Evolutionary conservation across 2,888 invertebrate species (phyloP).

Genomic region (Drosophila atroscutellata): DNA sequence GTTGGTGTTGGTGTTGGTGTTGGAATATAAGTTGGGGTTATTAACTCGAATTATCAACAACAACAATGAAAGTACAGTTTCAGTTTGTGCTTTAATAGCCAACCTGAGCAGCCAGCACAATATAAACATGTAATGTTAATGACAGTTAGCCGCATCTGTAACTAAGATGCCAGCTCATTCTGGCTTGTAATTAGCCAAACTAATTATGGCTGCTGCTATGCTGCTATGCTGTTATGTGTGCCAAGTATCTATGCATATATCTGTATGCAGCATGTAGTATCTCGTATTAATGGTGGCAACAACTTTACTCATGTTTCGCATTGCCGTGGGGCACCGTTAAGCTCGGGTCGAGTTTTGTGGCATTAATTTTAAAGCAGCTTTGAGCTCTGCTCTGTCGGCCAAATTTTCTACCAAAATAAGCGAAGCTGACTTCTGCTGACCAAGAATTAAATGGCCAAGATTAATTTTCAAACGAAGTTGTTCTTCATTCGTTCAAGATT

Average conservation of each 20-base stretch:
- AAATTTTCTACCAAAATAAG: background rate
- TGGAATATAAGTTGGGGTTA: slow-evolving; percentile 3
- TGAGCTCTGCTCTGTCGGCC: slow-evolving; percentile 16
- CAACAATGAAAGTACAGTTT: slow-evolving; percentile 40
- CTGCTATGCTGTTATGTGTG: slow-evolving; percentile 52
- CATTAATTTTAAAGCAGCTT: slow-evolving; percentile 59
- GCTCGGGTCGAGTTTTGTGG: slow-evolving; percentile 18
- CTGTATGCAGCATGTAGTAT: slow-evolving; percentile 10
- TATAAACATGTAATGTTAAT: slow-evolving; percentile 24
- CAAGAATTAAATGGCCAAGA: background rate
- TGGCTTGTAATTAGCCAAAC: slow-evolving; percentile 67
- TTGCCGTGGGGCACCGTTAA: slow-evolving; percentile 49
- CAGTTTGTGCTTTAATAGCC: slow-evolving; percentile 28
- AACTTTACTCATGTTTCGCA: slow-evolving; percentile 23
- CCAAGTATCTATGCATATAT: slow-evolving; percentile 28
- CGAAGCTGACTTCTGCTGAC: slow-evolving; percentile 19
- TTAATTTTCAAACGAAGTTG: no score
- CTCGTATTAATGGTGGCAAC: slow-evolving; percentile 30
- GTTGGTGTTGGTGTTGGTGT: slow-evolving; percentile 1
- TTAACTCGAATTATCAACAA: slow-evolving; percentile 43
- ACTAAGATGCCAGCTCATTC: slow-evolving; percentile 13
- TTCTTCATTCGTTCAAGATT: background rate
- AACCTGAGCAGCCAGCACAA: slow-evolving; percentile 29
- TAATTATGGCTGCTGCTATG: slow-evolving; percentile 63
- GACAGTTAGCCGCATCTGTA: slow-evolving; percentile 6